Conservation (phyloP, 2,797 vertebrate species). For the Labeo calbasu region DNA sequence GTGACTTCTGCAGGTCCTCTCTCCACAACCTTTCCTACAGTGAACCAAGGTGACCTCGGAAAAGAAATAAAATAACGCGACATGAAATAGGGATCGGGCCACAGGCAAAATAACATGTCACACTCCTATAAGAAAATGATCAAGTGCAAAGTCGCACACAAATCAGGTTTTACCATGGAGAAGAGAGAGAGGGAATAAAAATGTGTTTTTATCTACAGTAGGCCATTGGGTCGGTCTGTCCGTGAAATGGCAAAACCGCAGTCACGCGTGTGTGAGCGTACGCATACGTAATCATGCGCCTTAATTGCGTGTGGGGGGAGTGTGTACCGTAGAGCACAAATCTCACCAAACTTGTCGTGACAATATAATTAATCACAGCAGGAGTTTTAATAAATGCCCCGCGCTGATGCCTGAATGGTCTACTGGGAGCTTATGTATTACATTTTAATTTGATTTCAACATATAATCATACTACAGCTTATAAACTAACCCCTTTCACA, state of each 20-base stretch:
- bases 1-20: background rate
- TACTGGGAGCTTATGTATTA: constrained; percentile 68
- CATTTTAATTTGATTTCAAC: constrained; percentile 73
- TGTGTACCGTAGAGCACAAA: constrained; percentile 68
- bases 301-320: constrained; percentile 43
- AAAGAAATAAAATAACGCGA: constrained; percentile 75
- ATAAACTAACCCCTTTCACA: constrained; percentile 64
- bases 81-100: constrained; percentile 75
- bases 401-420: constrained; percentile 61
- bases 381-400: constrained; percentile 72
- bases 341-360: constrained; percentile 76
- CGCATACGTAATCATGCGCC: constrained; percentile 40
- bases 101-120: constrained; percentile 73
- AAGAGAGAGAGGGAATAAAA: background rate
- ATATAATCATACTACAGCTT: constrained; percentile 67
- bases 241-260: constrained; percentile 8
- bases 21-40: constrained; percentile 59
- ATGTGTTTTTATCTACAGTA: background rate
- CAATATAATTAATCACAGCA: constrained; percentile 77
- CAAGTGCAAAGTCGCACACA: constrained; percentile 68
- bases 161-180: constrained; percentile 62
- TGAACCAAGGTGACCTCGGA: constrained; percentile 78
- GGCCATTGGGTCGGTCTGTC: background rate
- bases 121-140: constrained; percentile 72
- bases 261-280: constrained; percentile 2